A percentile compares a stretch with the other conserved stretches of the same genome.
Conservation (phyloP, 2,888 invertebrate species). For the Synanthedon vespiformis region DNA sequence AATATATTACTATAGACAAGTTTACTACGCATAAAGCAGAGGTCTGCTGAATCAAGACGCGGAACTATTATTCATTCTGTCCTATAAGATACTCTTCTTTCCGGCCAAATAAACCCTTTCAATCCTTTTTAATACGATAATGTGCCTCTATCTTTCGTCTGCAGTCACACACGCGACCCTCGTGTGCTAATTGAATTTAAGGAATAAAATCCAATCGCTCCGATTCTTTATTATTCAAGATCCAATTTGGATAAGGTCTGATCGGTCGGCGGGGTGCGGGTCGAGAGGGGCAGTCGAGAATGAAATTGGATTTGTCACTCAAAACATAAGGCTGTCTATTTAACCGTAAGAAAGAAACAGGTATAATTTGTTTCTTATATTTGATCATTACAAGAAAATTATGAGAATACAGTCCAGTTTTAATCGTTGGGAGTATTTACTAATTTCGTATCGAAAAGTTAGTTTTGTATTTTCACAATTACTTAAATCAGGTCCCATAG, state of each 20-base stretch:
- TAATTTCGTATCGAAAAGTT: too few relatives aligned
- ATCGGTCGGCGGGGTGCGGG: slow-evolving; percentile 44
- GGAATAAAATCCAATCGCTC: slow-evolving; percentile 72
- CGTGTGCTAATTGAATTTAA: slow-evolving; percentile 72
- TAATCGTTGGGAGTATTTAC: too few relatives aligned
- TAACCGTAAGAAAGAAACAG: slow-evolving; percentile 23
- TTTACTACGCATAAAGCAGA: too few relatives aligned
- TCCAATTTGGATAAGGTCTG: slow-evolving; percentile 73
- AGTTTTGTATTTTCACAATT: too few relatives aligned
- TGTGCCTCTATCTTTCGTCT: slow-evolving; percentile 66
- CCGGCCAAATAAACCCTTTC: slow-evolving; percentile 37
- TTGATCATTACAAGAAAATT: too few relatives aligned
- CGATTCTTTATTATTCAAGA: slow-evolving; percentile 73
- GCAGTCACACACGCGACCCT: slow-evolving; percentile 68
- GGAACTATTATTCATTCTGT: too few relatives aligned
- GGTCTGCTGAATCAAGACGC: too few relatives aligned
- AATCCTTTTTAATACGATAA: slow-evolving; percentile 65
- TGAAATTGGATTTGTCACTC: slow-evolving; percentile 71
- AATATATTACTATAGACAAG: too few relatives aligned
- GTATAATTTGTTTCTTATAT: too few relatives aligned
- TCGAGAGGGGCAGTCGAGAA: slow-evolving; percentile 59
- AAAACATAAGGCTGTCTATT: slow-evolving; percentile 66
- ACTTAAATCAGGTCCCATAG: too few relatives aligned
- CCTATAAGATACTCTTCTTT: slow-evolving; percentile 16
- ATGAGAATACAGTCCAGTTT: too few relatives aligned